These are phyloP conservation scores for Menidia menidia DNA, from an alignment of 2,797 vertebrate genomes.

Conservation along the genomic window DNA sequence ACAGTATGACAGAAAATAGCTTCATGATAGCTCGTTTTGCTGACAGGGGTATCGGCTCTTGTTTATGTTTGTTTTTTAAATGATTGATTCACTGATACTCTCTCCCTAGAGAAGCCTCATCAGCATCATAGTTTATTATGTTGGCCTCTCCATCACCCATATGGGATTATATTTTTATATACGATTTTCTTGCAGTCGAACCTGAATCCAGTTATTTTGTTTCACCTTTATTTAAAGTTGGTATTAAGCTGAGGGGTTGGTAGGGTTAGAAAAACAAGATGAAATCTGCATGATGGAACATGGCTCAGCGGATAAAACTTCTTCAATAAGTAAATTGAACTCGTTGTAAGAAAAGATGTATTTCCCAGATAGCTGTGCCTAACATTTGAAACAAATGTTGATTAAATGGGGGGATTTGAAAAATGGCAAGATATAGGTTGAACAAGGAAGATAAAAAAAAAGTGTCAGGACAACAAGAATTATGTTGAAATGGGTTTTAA, in stretches of 20 bases:
- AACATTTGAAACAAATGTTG: too few species aligned
- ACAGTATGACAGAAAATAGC: conserved; percentile 59
- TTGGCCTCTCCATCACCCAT: conserved; percentile 5
- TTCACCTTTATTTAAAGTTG: neutral
- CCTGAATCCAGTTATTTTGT: neutral
- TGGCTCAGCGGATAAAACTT: neutral
- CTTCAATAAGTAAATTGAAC: too few species aligned
- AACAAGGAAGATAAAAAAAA: too few species aligned
- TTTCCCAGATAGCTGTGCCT: too few species aligned
- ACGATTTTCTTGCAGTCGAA: conserved; percentile 15
- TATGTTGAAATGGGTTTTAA: too few species aligned
- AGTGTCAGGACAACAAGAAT: too few species aligned
- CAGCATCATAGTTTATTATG: conserved; percentile 13
- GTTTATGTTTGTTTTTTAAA: conserved; percentile 74
- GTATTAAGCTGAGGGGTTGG: neutral
- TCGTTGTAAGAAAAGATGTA: too few species aligned
- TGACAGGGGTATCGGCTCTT: conserved; percentile 70
- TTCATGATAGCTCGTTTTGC: conserved; percentile 68
- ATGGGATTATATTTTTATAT: neutral
- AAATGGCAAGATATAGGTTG: too few species aligned
- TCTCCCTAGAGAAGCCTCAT: conserved; percentile 19
- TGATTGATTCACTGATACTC: conserved; percentile 67
- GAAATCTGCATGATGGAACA: neutral
- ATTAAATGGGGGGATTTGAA: too few species aligned
- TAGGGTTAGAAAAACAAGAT: neutral